phyloP scores from a whole-genome alignment of 2,888 invertebrate species.

The Zootermopsis nevadensis region DNA sequence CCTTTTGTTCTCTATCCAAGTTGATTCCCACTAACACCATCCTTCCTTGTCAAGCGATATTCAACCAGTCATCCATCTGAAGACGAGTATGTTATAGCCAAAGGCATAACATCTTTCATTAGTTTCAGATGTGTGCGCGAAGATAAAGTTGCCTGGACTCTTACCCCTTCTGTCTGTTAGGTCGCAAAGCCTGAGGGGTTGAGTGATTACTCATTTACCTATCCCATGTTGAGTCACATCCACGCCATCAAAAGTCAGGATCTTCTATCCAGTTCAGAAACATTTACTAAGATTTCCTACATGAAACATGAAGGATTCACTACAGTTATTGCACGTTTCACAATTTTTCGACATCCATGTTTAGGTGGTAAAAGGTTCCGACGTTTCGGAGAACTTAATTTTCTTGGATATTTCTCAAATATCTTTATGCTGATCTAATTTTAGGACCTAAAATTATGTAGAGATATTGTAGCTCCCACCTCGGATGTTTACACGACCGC shows the following conservation, averaged over 20 bases:
- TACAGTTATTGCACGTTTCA: too few species aligned
- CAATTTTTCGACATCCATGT: too few species aligned
- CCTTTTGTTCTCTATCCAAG: not conserved
- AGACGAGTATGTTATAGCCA: constrained; percentile 8
- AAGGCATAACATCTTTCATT: not conserved
- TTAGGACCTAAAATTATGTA: too few species aligned
- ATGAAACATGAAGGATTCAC: too few species aligned
- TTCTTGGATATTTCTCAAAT: too few species aligned
- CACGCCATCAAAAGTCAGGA: not conserved
- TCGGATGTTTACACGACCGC: too few species aligned
- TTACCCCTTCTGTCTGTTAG: not conserved
- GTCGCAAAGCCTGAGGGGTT: not conserved
- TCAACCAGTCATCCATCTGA: constrained; percentile 27
- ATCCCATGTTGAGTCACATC: not conserved
- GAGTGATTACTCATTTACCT: constrained; percentile 11
- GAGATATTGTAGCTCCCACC: too few species aligned
- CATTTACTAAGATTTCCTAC: too few species aligned
- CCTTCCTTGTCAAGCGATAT: constrained; percentile 16
- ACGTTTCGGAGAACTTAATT: too few species aligned
- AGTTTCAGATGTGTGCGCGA: not conserved
- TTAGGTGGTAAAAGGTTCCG: too few species aligned
- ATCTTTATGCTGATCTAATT: too few species aligned
- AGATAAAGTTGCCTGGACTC: not conserved
- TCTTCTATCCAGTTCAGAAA: too few species aligned
- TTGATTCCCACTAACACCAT: constrained; percentile 11